These are phyloP conservation scores for Lemur catta DNA, from an alignment of 2,797 vertebrate species.

Conservation along the genomic window DNA sequence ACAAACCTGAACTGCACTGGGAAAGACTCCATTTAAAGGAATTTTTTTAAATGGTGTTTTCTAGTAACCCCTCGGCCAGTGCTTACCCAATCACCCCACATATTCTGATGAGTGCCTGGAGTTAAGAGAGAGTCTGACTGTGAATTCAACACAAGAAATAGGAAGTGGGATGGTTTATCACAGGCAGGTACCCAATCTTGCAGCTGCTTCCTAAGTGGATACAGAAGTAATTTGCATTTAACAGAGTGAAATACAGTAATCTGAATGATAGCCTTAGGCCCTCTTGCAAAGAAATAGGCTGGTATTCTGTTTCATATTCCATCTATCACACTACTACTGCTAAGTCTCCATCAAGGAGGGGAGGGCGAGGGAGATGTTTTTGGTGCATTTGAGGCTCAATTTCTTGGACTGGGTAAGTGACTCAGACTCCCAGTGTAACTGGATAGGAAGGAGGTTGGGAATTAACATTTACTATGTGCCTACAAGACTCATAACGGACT, in stretches of 20 bases:
- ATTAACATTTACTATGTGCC: not conserved
- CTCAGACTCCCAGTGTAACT: not conserved
- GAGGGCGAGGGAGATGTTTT: not conserved
- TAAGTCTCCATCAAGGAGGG: not conserved
- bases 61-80: not conserved
- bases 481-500: not conserved
- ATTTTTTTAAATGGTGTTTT: not conserved
- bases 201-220: not conserved
- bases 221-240: not conserved
- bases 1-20: not conserved
- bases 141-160: not conserved
- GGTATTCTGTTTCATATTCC: not conserved
- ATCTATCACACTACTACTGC: not conserved
- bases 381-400: not conserved
- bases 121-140: not conserved
- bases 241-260: not conserved
- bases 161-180: not conserved
- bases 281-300: not conserved
- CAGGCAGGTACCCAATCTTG: not conserved
- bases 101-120: not conserved
- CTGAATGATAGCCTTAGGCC: not conserved
- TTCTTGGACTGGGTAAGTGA: not conserved
- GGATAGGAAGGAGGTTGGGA: not conserved
- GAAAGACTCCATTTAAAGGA: not conserved
- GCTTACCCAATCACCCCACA: not conserved